Evolutionary conservation across 1,140 invertebrate species (phyloP), one percentile per base, ranked within the genome.

Genomic region (Trichonephila clavipes): DNA sequence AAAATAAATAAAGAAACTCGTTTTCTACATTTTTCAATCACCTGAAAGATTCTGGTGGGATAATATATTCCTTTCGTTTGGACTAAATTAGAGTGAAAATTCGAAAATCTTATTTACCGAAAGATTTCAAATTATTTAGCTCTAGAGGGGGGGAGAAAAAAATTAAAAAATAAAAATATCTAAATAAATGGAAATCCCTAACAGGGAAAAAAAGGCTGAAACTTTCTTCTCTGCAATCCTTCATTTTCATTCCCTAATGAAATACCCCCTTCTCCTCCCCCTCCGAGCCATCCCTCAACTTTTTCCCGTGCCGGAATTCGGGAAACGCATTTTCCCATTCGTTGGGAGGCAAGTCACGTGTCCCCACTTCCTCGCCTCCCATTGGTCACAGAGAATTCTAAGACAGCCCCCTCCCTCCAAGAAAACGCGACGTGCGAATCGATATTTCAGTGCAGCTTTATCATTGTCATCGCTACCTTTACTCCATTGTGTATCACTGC

Each of bases 401-500:
- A 66, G n/a, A 86, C 81, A 21, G n/a, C 83, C 83, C 83, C 61
- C 83, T 64, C 69, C 69, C 3, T 10, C 24, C n/a, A 72, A 72
- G 28, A 24, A 34, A 24, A 34, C 12, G 24, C 24, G 24, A 72
- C 24, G 19, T 2, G 21, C 19, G 34, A 87, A 92, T 92, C 90
- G 82, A 92, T 92, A 92, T 92, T 87, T 24, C 90, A 12, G 28
- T 92, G 82, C 90, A 92, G 90, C 62, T 59, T 24, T 34, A 83
- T 92, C 90, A 92, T 92, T 82, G 90, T 92, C 83, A 92, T 87
- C 90, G 82, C 58, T 69, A 51, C 69, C 88, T 86, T 72, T 87
- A 40, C 90, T 59, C 34, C 51, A 51, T 44, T 64, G 44, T 64
- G 44, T 92, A 91, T 83, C 14, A 58, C 44, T 59, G 16, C 69